Evolutionary conservation across 2,888 invertebrate genomes (phyloP).

Genomic region (Trilocha varians): DNA sequence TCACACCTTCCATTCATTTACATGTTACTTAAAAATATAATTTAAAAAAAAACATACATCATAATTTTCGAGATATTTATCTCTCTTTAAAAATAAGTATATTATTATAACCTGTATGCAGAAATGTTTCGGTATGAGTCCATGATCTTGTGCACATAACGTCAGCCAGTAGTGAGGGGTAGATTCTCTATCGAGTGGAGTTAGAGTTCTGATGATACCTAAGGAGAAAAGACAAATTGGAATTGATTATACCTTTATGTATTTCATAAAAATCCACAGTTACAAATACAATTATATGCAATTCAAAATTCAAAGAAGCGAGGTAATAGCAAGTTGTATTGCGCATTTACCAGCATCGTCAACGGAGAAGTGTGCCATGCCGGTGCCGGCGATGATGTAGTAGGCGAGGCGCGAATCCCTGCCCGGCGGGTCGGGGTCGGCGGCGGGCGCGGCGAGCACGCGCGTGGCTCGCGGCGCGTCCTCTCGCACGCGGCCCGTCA

Average conservation of each 20-base stretch:
- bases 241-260: no score
- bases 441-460: constrained; percentile 84
- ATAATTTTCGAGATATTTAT: no score
- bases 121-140: constrained; percentile 87
- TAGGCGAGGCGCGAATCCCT: constrained; percentile 88
- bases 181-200: constrained; percentile 91
- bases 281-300: no score
- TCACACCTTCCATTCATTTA: neutral
- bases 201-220: constrained; percentile 88
- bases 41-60: neutral
- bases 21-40: neutral
- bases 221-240: neutral
- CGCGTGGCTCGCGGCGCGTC: constrained; percentile 84
- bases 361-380: constrained; percentile 92
- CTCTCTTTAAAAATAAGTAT: neutral
- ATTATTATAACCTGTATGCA: constrained; percentile 79
- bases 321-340: no score
- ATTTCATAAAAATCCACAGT: no score
- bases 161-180: constrained; percentile 94
- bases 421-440: constrained; percentile 85
- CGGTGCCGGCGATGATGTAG: constrained; percentile 90
- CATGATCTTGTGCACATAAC: constrained; percentile 93
- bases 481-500: constrained; percentile 83
- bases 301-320: no score
- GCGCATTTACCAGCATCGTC: constrained; percentile 82